phyloP scores from a whole-genome alignment of 2,888 invertebrate genomes.

The Cantharis flavilabris region DNA sequence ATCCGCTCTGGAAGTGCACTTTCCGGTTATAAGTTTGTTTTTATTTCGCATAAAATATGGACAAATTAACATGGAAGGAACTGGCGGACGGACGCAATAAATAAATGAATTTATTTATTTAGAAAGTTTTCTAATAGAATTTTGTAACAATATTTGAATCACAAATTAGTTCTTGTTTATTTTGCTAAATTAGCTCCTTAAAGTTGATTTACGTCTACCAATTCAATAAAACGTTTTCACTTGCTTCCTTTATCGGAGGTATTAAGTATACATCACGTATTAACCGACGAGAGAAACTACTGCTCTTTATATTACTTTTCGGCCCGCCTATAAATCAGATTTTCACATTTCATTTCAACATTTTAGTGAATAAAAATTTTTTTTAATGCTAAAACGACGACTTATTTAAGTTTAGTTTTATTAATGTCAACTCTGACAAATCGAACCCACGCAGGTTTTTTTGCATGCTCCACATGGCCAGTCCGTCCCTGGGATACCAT shows the following conservation, averaged over 20 bases:
- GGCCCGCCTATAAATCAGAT: not conserved
- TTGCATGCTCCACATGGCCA: too few relatives aligned
- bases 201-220: not conserved
- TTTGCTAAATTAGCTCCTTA: not conserved
- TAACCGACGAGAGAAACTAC: not conserved
- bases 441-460: too few relatives aligned
- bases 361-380: too few relatives aligned
- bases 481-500: too few relatives aligned
- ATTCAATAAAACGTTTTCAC: not conserved
- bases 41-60: not conserved
- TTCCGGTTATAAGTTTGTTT: not conserved
- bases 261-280: not conserved
- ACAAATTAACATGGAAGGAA: not conserved
- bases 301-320: not conserved
- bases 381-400: too few relatives aligned
- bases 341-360: not conserved
- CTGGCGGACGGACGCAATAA: not conserved
- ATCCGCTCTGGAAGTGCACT: not conserved
- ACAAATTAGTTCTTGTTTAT: not conserved
- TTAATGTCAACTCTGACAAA: too few relatives aligned
- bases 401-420: too few relatives aligned
- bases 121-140: not conserved
- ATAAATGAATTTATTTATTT: not conserved
- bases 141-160: not conserved
- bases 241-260: not conserved